These are phyloP conservation scores for Avahi laniger DNA, from an alignment of 2,797 vertebrate genomes.

Conservation along the genomic window DNA sequence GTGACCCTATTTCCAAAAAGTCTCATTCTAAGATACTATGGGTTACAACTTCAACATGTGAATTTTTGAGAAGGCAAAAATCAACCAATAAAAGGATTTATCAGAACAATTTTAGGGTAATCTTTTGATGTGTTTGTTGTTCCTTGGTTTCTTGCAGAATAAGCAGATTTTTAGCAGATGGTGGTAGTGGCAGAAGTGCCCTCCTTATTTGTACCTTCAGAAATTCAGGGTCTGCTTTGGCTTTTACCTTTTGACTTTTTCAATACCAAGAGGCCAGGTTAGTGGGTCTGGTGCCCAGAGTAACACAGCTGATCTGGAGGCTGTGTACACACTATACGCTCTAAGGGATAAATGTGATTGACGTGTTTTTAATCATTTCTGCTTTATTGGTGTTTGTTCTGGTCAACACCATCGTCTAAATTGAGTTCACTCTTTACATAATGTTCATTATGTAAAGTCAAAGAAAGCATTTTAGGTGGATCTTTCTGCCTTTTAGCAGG, in stretches of 20 bases:
- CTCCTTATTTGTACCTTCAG: background rate
- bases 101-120: background rate
- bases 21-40: background rate
- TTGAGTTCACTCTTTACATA: slow-evolving; percentile 51
- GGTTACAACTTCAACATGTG: background rate
- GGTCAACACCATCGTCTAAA: background rate
- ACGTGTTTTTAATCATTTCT: slow-evolving; percentile 55
- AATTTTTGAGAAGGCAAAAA: no score
- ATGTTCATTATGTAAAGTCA: slow-evolving; percentile 6
- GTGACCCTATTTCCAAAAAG: background rate
- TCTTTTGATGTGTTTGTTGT: background rate
- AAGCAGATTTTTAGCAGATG: background rate
- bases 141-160: background rate
- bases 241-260: background rate
- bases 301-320: background rate
- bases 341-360: slow-evolving; percentile 44
- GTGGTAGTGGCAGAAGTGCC: background rate
- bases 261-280: background rate
- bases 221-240: background rate
- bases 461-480: background rate
- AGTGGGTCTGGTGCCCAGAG: background rate
- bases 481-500: background rate
- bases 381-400: slow-evolving; percentile 64
- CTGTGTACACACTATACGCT: slow-evolving; percentile 39
- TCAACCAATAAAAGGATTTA: background rate